Conservation (phyloP, 1,140 invertebrate species). For the Cyclina sinensis region DNA sequence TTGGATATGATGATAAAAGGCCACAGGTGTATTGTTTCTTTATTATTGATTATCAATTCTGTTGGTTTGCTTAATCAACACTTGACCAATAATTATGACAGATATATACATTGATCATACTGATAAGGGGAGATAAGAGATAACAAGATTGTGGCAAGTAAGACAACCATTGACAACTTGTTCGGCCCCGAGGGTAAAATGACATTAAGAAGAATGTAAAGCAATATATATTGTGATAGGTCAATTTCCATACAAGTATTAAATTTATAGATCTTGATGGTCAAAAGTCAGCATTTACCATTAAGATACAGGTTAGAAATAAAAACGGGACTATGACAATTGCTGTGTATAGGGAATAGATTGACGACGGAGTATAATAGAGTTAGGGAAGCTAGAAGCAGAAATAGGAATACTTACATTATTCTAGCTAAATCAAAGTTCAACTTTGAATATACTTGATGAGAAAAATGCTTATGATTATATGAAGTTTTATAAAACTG, state of each 20-base stretch:
- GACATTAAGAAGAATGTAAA: background rate
- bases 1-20: background rate
- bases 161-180: conserved; percentile 12
- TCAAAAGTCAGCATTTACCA: background rate
- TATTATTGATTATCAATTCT: background rate
- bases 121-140: conserved; percentile 40
- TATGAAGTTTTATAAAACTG: too few species aligned
- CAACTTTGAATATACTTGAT: too few species aligned
- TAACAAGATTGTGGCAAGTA: background rate
- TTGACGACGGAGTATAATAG: too few species aligned
- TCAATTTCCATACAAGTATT: conserved; percentile 28
- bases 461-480: too few species aligned
- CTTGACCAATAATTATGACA: background rate
- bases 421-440: too few species aligned
- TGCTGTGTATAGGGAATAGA: too few species aligned
- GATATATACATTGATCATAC: background rate
- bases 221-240: background rate
- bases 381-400: too few species aligned
- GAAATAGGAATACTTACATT: too few species aligned
- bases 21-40: background rate
- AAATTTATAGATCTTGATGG: conserved; percentile 7
- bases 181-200: background rate
- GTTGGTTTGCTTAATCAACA: background rate
- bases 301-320: background rate
- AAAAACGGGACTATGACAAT: too few species aligned